Base-by-base conservation (phyloP, 2,113 vertebrate genomes). In the Chinchilla lanigera region DNA sequence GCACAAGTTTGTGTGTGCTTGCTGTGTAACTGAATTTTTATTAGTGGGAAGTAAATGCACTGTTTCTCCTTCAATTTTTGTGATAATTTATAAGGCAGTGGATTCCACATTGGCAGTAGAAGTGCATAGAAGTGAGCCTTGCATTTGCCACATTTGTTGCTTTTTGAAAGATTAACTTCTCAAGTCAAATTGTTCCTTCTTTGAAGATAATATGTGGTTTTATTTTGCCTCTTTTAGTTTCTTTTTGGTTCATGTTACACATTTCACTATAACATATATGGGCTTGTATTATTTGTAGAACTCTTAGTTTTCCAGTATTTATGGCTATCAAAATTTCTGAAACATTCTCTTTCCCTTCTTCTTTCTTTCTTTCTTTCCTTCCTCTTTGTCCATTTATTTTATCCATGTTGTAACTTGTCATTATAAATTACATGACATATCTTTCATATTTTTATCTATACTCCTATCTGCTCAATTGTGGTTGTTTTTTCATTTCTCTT, bases 1-100 rank as follows among this genome's bases (percentile, higher is more conserved):
- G 14, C 8, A 78, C 35, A 84, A 89, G 33, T 63, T 65, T 44
- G 4, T 24, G 4, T 81, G 84, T 71, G 65, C 13, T 61, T 91
- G 7, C 35, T 69, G 44, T 11, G 30, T 58, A 65, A 50, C 17
- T 77, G 3, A 91, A 71, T 60, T 86, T 50, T 3, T 63, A 2
- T 56, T 10, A 58, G 2, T 38, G 13, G 5, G 58, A 78, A 89
- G 38, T 52, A 5, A 1, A 2, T 2, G 58, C 4, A 0, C 19
- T 75, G 12, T 11, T 54, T 88, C 61, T 92, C 20, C 52, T 75
- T 73, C 1, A 13, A 1, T 33, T 95, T 73, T 69, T 26, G 28
- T 38, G 20, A 16, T 47, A 50, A 75, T 77, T 30, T 82, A 24
- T 13, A 24, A 17, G 7, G 1, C 8, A 16, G 6, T 19, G 35